phyloP scores from a whole-genome alignment of 2,113 vertebrate species.

The Callopanchax toddi region DNA sequence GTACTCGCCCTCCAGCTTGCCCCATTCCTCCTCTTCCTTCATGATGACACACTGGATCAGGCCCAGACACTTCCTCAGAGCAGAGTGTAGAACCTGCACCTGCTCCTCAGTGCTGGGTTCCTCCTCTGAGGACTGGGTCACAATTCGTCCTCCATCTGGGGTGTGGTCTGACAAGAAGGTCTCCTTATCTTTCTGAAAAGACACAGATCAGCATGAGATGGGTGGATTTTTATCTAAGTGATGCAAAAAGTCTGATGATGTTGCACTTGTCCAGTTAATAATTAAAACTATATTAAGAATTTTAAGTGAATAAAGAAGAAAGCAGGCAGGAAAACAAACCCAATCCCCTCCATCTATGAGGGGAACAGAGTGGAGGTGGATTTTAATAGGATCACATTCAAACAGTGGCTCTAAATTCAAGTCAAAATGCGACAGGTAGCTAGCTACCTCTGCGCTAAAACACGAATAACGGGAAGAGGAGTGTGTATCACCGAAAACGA shows the following conservation, averaged over 20 bases:
- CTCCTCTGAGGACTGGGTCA: slow-evolving; percentile 60
- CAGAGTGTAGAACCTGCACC: slow-evolving; percentile 70
- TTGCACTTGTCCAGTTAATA: neutral
- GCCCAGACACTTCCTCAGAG: slow-evolving; percentile 75
- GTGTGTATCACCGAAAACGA: neutral
- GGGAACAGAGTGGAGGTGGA: slow-evolving; percentile 2
- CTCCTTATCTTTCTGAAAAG: slow-evolving; percentile 72
- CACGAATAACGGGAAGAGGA: slow-evolving; percentile 25
- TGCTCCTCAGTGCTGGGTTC: slow-evolving; percentile 57
- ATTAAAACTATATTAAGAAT: slow-evolving; percentile 15
- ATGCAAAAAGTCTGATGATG: neutral
- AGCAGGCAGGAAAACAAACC: slow-evolving; percentile 19
- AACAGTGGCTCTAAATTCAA: neutral
- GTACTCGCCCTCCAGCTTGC: slow-evolving; percentile 69
- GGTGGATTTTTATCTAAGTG: neutral
- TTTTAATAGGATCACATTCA: slow-evolving; percentile 45
- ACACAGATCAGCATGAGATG: neutral
- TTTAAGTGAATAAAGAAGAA: slow-evolving; percentile 5
- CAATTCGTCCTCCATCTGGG: slow-evolving; percentile 64
- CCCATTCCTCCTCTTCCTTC: slow-evolving; percentile 79
- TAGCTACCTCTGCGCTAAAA: slow-evolving; percentile 21
- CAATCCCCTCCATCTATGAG: slow-evolving; percentile 54
- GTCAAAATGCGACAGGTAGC: slow-evolving; percentile 43
- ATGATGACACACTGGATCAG: slow-evolving; percentile 74
- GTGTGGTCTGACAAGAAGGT: slow-evolving; percentile 64